Conservation (phyloP, 2,797 vertebrate genomes). For the Buceros bicornis region DNA sequence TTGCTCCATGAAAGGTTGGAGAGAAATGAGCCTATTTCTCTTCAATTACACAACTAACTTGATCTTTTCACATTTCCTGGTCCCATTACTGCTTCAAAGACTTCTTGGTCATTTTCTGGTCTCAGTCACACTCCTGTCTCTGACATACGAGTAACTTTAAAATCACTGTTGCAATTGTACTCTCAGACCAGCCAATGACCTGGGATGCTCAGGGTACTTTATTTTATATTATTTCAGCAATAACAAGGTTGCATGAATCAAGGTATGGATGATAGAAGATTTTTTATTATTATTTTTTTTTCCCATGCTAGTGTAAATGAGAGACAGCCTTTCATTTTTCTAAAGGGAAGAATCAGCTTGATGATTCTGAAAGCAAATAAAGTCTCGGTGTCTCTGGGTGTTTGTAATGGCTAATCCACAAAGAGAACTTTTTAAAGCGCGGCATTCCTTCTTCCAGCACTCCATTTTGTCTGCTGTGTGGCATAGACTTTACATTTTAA, state of each 20-base stretch:
- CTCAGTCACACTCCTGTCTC: not conserved
- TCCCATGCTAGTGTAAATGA: not conserved
- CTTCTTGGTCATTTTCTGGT: not conserved
- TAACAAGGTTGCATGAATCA: not conserved
- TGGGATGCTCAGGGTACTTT: not conserved
- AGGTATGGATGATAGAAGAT: rapidly evolving
- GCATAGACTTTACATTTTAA: not conserved
- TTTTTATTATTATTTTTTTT: not conserved
- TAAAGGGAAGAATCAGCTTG: not conserved
- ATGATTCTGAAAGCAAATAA: not conserved
- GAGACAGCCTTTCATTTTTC: not conserved
- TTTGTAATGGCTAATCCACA: not conserved
- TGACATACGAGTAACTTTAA: not conserved
- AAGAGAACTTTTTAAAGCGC: not conserved
- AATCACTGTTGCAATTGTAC: not conserved
- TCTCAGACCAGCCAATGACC: not conserved
- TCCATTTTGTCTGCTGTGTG: not conserved
- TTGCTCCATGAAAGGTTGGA: not conserved
- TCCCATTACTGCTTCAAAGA: not conserved
- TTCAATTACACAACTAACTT: not conserved
- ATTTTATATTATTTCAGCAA: not conserved
- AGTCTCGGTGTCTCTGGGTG: not conserved
- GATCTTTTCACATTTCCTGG: not conserved
- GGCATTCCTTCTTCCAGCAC: not conserved
- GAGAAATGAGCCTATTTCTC: not conserved